phyloP scores from a whole-genome alignment of 2,113 vertebrate genomes.

The Actenoides hombroni region DNA sequence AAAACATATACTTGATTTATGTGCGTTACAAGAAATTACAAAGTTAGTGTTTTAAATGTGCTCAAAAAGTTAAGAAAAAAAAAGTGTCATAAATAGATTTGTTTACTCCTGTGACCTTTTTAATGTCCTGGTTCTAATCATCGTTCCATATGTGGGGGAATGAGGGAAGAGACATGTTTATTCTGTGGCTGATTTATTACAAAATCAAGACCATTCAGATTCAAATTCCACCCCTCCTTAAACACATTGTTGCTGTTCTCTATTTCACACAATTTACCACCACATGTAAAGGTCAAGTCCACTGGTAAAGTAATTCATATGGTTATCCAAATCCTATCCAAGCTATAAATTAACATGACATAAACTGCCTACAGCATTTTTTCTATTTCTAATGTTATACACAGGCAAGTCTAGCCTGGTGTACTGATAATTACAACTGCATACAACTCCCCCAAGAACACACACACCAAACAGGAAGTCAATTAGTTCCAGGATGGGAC shows the following conservation, averaged over 20 bases:
- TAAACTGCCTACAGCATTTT: conserved; percentile 48
- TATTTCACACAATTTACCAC: conserved; percentile 17
- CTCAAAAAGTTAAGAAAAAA: background rate
- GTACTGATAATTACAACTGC: conserved; percentile 18
- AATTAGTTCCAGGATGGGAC: background rate
- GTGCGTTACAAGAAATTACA: background rate
- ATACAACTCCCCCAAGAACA: background rate
- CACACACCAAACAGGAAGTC: background rate
- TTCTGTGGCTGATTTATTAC: conserved; percentile 61
- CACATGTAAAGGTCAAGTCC: conserved; percentile 58
- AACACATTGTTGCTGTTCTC: conserved; percentile 41
- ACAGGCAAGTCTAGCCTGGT: conserved; percentile 24
- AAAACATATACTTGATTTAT: background rate
- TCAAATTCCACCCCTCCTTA: conserved; percentile 44
- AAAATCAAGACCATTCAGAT: conserved; percentile 58
- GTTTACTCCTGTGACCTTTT: background rate
- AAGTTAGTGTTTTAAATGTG: background rate
- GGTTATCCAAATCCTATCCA: conserved; percentile 40
- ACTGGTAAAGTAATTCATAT: conserved; percentile 62
- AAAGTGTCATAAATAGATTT: conserved; percentile 11
- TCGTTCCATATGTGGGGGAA: background rate
- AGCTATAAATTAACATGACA: conserved; percentile 59
- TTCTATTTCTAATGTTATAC: conserved; percentile 42
- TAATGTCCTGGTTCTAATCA: conserved; percentile 52
- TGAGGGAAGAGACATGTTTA: conserved; percentile 41